These are phyloP conservation scores for Penaeus japonicus DNA, from an alignment of 1,140 invertebrate species.

Conservation along the genomic window DNA sequence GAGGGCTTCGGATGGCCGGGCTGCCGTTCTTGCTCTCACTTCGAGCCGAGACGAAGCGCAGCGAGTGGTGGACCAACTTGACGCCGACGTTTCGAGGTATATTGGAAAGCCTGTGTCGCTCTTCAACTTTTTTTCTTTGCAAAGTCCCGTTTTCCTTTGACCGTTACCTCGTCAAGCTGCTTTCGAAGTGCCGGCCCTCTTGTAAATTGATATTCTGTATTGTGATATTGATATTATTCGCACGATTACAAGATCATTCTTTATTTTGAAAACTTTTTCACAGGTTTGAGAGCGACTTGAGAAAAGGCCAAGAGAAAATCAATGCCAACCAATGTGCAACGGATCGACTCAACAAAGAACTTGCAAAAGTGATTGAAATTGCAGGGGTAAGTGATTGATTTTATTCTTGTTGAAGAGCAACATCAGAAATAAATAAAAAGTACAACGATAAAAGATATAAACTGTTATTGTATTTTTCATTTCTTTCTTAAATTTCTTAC, in stretches of 20 bases:
- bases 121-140: no score
- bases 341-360: conserved; percentile 43
- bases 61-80: not conserved
- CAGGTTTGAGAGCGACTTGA: conserved; percentile 35
- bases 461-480: no score
- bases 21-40: conserved; percentile 6
- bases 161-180: no score
- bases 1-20: conserved; percentile 22
- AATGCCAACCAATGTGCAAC: conserved; percentile 27
- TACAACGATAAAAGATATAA: no score
- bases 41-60: conserved; percentile 2
- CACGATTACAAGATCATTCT: not conserved
- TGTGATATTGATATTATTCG: no score
- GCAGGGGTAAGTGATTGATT: conserved; percentile 8
- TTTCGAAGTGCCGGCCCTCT: no score
- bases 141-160: not conserved
- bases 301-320: conserved; percentile 35
- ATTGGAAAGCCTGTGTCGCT: not conserved
- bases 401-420: no score
- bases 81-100: not conserved
- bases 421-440: no score
- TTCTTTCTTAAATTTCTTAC: no score
- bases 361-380: conserved; percentile 29
- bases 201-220: no score
- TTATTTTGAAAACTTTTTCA: not conserved